Conservation (phyloP, 53 echinoderm and acorn worm genomes). For the Zoroaster sp. region DNA sequence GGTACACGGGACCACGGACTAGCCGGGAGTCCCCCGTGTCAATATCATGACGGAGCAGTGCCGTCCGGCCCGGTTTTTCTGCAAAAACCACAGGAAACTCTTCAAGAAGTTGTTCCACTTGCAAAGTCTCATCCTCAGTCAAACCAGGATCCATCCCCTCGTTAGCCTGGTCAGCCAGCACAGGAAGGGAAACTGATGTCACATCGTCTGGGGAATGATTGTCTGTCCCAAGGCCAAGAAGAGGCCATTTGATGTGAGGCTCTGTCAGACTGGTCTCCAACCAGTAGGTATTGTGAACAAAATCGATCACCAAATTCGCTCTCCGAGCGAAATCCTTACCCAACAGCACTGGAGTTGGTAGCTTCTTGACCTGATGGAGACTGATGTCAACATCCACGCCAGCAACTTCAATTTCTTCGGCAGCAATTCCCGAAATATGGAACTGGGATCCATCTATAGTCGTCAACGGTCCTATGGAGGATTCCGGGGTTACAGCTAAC, state of each 20-base stretch:
- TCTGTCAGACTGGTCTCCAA: not conserved
- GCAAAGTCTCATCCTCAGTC: not conserved
- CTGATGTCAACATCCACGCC: not conserved
- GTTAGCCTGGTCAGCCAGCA: not conserved
- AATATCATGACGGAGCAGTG: conserved; percentile 14
- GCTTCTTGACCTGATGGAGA: not conserved
- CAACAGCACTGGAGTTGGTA: conserved; percentile 39
- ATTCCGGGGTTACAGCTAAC: not conserved
- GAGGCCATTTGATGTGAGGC: conserved; percentile 1
- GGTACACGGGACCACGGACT: not conserved
- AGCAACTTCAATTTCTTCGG: conserved; percentile 13
- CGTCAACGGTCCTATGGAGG: not conserved
- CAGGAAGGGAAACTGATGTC: not conserved
- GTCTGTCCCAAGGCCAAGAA: not conserved
- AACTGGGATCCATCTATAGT: conserved; percentile 7
- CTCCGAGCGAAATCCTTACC: conserved; percentile 34
- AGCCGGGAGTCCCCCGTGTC: not conserved
- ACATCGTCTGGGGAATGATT: not conserved
- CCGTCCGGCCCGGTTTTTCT: conserved; percentile 12
- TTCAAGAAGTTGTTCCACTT: not conserved
- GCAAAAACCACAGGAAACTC: conserved; percentile 21
- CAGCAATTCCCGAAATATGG: not conserved
- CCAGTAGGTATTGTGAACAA: conserved; percentile 2
- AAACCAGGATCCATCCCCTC: not conserved
- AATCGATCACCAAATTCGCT: conserved; percentile 29